A percentile compares a stretch with the other conserved stretches of the same genome.
Evolutionary conservation across 2,797 vertebrate species (phyloP).

Genomic region (Hafferia zeledoni): DNA sequence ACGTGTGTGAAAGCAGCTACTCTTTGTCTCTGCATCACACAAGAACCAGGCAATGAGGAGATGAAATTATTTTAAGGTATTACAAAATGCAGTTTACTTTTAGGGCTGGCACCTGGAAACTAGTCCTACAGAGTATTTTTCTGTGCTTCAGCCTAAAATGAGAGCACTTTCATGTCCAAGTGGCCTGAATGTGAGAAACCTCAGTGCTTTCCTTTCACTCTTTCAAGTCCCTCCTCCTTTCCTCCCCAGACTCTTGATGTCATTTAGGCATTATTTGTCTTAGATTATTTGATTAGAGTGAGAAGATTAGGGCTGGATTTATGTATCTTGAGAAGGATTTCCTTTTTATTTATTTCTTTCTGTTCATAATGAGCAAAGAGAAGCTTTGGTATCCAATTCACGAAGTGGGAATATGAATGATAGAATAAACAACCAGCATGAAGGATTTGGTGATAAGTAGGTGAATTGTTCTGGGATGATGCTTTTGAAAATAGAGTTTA

Average conservation of each 20-base stretch:
- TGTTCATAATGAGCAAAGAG: background rate
- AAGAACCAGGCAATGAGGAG: background rate
- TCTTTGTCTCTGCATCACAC: background rate
- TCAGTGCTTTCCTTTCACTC: background rate
- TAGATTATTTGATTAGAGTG: background rate
- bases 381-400: background rate
- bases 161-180: background rate
- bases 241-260: background rate
- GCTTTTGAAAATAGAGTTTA: constrained; percentile 45
- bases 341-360: background rate
- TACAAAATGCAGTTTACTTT: background rate
- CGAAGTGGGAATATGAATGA: background rate
- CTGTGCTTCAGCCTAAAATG: background rate
- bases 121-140: accelerated
- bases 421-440: background rate
- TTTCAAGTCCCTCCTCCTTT: background rate
- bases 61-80: background rate
- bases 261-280: background rate
- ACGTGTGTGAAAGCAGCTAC: background rate
- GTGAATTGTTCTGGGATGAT: constrained; percentile 33
- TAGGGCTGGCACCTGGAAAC: background rate
- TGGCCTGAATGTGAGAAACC: background rate
- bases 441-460: constrained; percentile 20
- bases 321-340: background rate
- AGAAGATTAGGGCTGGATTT: background rate